Evolutionary conservation across 2,113 vertebrate species (phyloP), one percentile per base, ranked within the genome.

Genomic region (Euleptes europaea): DNA sequence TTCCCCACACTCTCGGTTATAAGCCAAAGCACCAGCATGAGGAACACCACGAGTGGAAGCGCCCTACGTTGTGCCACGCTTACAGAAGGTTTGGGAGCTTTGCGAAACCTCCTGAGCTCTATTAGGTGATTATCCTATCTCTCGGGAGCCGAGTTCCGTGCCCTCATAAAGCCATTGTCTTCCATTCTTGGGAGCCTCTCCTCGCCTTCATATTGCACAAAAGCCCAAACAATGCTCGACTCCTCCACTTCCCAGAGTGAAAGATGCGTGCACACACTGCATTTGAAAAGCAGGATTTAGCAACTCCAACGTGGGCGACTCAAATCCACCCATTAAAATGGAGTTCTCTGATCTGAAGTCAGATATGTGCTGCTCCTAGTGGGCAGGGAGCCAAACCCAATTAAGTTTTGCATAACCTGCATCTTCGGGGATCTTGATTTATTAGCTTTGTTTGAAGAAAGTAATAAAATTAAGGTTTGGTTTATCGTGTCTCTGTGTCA

Each of bases 391-490:
- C 94, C 92, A 88, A 87, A 73, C 86, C 94, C 90, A 91, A 85
- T 86, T 67, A 81, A 92, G 90, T 76, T 78, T 78, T 78, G 90
- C 92, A 92, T 94, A 90, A 69, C 75, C 74, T 28, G 82, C 86
- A 69, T 91, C 86, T 89, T 80, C 88, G 91, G 78, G 74, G 88
- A 93, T 92, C 90, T 86, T 94, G 95, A 95, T 95, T 96, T 95
- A 96, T 91, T 90, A 94, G 91, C 89, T 88, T 88, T 78, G 91
- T 94, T 95, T 95, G 94, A 95, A 95, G 92, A 91, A 91, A 92
- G 90, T 92, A 93, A 94, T 73, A 82, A 91, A 88, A 95, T 71
- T 72, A 80, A 63, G 67, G 54, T 49, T 72, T 80, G 77, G 77
- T 85, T 71, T 31, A 85, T 72, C 69, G 38, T 80, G 77, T 85